A percentile compares a stretch with the other conserved stretches of the same genome.
These are phyloP conservation scores for Phyllopteryx taeniolatus DNA, from an alignment of 2,113 vertebrate genomes.

Conservation along the genomic window DNA sequence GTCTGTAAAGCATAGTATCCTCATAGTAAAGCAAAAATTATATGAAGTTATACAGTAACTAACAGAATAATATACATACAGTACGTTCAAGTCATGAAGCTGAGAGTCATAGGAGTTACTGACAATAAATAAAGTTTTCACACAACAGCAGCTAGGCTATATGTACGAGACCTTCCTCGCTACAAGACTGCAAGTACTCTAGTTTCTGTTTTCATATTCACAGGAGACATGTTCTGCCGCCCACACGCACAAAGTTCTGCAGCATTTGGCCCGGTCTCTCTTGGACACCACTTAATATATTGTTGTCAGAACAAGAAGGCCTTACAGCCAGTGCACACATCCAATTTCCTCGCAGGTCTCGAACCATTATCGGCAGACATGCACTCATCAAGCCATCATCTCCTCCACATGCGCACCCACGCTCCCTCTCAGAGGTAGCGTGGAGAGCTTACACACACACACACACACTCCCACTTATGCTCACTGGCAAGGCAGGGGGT, in stretches of 20 bases:
- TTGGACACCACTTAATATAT: slow-evolving; percentile 26
- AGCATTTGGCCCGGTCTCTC: slow-evolving; percentile 10
- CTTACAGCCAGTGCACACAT: slow-evolving; percentile 8
- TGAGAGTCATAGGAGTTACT: not conserved
- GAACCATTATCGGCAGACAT: slow-evolving; percentile 48
- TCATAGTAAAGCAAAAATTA: too few species aligned
- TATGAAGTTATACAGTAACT: too few species aligned
- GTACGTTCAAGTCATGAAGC: not conserved
- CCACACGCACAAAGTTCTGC: slow-evolving; percentile 6
- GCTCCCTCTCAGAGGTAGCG: slow-evolving; percentile 7
- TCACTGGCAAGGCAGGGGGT: slow-evolving; percentile 37
- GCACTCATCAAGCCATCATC: slow-evolving; percentile 62
- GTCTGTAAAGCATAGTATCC: too few species aligned
- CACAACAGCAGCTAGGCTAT: not conserved
- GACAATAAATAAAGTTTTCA: not conserved
- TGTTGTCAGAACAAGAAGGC: slow-evolving; percentile 21
- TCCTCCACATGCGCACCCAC: slow-evolving; percentile 34
- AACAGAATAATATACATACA: too few species aligned
- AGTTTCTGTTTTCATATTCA: not conserved
- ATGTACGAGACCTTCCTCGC: slow-evolving; percentile 3
- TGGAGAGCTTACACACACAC: not conserved
- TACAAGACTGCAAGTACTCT: not conserved
- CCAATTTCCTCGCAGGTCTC: slow-evolving; percentile 34
- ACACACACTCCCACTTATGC: slow-evolving; percentile 23
- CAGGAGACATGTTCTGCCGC: not conserved